A percentile compares a stretch with the other conserved stretches of the same genome.
Evolutionary conservation across 2,797 vertebrate species (phyloP).

Genomic region (Artibeus jamaicensis): DNA sequence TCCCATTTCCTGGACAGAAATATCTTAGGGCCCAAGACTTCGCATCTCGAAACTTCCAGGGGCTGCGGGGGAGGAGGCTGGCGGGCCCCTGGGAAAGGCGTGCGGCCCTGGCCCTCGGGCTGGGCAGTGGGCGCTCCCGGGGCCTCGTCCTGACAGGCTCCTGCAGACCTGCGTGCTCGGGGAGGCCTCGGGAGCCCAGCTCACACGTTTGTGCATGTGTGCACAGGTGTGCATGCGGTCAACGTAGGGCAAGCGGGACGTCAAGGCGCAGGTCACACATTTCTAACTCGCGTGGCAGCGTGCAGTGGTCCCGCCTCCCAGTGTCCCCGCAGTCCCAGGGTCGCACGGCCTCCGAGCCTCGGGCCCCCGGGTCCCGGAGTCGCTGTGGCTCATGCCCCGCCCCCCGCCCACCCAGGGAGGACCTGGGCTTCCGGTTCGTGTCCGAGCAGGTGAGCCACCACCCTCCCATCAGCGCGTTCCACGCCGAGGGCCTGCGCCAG

Average conservation of each 20-base stretch:
- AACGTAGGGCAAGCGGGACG: accelerated
- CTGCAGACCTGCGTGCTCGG: not conserved
- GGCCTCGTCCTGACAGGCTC: not conserved
- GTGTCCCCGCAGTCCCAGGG: accelerated
- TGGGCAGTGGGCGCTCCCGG: not conserved
- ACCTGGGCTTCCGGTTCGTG: constrained; percentile 93
- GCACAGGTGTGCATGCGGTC: too few species aligned
- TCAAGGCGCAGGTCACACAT: accelerated
- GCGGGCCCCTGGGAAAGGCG: not conserved
- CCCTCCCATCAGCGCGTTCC: constrained; percentile 96
- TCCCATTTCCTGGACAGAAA: constrained; percentile 56
- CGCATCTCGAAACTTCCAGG: not conserved
- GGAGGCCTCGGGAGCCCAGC: accelerated
- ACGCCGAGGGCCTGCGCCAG: constrained; percentile 92
- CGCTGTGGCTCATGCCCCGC: not conserved
- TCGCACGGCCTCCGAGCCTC: too few species aligned
- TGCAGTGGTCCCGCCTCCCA: not conserved
- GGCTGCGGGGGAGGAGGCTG: too few species aligned
- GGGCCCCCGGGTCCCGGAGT: too few species aligned
- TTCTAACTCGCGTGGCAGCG: not conserved
- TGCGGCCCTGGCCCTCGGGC: accelerated
- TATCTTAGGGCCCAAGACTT: constrained; percentile 10
- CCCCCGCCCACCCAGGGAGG: constrained; percentile 85
- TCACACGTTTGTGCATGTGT: accelerated
- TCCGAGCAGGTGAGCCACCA: constrained; percentile 99